Percentiles rank a stretch among this genome's conserved stretches.
Evolutionary conservation across 2,888 invertebrate species (phyloP).

Genomic region (Cantharis flavilabris): DNA sequence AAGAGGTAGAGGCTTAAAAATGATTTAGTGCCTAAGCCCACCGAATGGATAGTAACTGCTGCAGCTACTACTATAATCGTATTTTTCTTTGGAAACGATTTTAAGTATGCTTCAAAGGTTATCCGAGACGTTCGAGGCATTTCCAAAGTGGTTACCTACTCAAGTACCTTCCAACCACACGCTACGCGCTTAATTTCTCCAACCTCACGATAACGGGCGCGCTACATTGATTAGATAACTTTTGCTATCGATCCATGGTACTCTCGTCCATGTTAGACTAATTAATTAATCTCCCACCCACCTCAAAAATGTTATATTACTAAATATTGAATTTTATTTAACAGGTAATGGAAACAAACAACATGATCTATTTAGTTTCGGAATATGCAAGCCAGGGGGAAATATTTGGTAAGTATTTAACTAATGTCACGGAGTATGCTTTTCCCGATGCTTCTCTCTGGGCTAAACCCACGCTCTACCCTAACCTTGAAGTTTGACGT

Average conservation of each 20-base stretch:
- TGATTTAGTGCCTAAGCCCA: not conserved
- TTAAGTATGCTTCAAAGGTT: not conserved
- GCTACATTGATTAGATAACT: not conserved
- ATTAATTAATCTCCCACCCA: not conserved
- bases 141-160: not conserved
- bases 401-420: constrained; percentile 82
- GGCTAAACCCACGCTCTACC: constrained; percentile 15
- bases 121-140: not conserved
- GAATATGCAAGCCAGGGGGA: constrained; percentile 98
- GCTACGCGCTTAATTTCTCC: not conserved
- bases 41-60: not conserved
- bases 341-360: constrained; percentile 97
- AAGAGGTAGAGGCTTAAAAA: not conserved
- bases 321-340: constrained; percentile 44
- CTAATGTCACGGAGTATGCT: not conserved
- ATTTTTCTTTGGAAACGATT: not conserved
- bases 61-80: not conserved
- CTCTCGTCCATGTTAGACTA: not conserved
- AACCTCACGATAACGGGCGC: not conserved
- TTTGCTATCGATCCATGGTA: not conserved
- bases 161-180: not conserved
- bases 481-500: constrained; percentile 38
- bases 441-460: not conserved
- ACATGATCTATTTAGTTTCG: constrained; percentile 97
- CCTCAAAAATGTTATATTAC: not conserved